A percentile compares a stretch with the other conserved stretches of the same genome.
Conservation (phyloP, 92 coral and sea anemone genomes). For the Porites divaricata region DNA sequence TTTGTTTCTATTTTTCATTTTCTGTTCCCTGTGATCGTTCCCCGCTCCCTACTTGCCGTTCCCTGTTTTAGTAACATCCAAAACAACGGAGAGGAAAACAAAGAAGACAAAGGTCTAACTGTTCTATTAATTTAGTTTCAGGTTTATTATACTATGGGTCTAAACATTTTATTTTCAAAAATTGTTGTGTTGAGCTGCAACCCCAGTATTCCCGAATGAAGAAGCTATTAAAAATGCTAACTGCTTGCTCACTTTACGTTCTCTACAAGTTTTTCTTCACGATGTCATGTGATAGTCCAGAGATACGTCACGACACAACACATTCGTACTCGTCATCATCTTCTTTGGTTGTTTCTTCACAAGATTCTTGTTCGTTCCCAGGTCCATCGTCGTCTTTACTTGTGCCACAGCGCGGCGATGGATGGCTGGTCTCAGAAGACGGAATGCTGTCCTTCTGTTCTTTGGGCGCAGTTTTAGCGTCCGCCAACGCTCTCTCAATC, state of each 20-base stretch:
- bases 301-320: slow-evolving; percentile 55
- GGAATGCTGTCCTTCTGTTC: slow-evolving; percentile 80
- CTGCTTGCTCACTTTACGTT: background rate
- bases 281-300: background rate
- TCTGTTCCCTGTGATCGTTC: no score
- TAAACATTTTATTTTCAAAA: no score
- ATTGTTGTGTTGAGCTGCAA: no score
- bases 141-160: no score
- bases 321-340: slow-evolving; percentile 72
- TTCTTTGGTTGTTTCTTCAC: slow-evolving; percentile 44
- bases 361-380: slow-evolving; percentile 57
- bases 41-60: no score
- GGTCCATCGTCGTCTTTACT: slow-evolving; percentile 75
- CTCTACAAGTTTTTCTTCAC: background rate
- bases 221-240: no score
- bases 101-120: no score
- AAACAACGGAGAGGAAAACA: no score
- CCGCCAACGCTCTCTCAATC: slow-evolving; percentile 64
- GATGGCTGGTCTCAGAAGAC: slow-evolving; percentile 66
- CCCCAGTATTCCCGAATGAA: no score
- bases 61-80: no score
- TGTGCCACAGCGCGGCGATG: slow-evolving; percentile 63
- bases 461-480: slow-evolving; percentile 68
- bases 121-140: no score
- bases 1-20: no score